Base-by-base conservation (phyloP, 2,113 vertebrate species). In the Meleagris gallopavo region DNA sequence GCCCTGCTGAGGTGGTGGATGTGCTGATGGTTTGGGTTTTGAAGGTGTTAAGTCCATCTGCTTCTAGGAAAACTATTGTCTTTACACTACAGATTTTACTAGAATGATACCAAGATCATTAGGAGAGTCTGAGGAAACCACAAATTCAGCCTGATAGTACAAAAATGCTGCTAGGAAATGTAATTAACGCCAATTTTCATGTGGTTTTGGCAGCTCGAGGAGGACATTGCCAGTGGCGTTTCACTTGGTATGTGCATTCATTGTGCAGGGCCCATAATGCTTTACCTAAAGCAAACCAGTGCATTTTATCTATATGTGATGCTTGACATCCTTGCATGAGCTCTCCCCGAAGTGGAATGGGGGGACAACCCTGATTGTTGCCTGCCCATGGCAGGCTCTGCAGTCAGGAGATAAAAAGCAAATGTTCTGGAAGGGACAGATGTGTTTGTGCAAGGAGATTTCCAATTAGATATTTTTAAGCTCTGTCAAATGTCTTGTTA, bases 61-160 rank as follows among this genome's bases (percentile, higher is more conserved):
- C 36, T 54, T 90, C 72, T 70, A 71, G 76, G 66, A 83, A 80
- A 75, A 14, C 24, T 61, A 41, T 41, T 94, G 34, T 86, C 24
- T 95, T 91, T 93, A n/a, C 61, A 29, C 32, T 77, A 38, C 21
- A 41, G 25, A 41, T 66, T 80, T 94, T 86, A 55, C 45, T 70
- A 69, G 74, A 86, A 58, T 46, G 32, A 74, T 67, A 46, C 29
- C 34, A 32, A 71, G 55, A 52, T 52, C 11, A 71, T n/a, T 64
- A 83, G 45, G 21, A 71, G 24, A 71, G 34, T 81, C 64, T 43
- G n/a, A 65, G 29, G 67, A 77, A 83, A 83, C 0, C 30, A 29
- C 41, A 77, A 52, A 30, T 74, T 71, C 34, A 41, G 4, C 41
- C n/a, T 77, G 50, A 58, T 36, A 52, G 38, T 16, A 64, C 12